These are phyloP conservation scores for Sarcoramphus papa DNA, from an alignment of 2,797 vertebrate species.

Conservation along the genomic window DNA sequence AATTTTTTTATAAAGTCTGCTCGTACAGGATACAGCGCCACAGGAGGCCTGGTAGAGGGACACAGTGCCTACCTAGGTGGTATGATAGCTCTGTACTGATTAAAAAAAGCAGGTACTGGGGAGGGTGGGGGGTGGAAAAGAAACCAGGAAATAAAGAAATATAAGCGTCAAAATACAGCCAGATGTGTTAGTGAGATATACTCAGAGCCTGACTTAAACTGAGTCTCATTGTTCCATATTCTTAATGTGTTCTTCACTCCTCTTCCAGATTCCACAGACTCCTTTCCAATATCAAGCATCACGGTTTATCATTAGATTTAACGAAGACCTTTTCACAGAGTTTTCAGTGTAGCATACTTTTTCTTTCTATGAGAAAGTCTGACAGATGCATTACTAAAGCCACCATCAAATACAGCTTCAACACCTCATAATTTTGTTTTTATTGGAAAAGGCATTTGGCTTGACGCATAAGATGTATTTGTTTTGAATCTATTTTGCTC, in stretches of 20 bases:
- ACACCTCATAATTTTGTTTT: not conserved
- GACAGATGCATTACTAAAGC: not conserved
- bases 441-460: not conserved
- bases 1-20: not conserved
- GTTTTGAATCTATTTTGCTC: not conserved
- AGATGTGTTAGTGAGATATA: not conserved
- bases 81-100: not conserved
- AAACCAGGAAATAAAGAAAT: not conserved
- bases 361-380: not conserved
- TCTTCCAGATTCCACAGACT: not conserved
- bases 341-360: not conserved
- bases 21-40: not conserved
- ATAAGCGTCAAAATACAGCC: not conserved
- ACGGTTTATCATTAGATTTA: not conserved
- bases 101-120: not conserved
- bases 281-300: not conserved
- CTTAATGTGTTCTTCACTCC: not conserved
- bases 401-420: not conserved
- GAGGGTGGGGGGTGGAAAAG: not conserved
- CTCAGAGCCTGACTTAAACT: not conserved
- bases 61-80: not conserved
- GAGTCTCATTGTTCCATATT: not conserved
- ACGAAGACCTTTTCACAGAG: not conserved
- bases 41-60: not conserved
- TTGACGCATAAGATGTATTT: not conserved